Percentiles rank a stretch among this genome's conserved stretches.
Conservation (phyloP, 1,140 invertebrate genomes). For the Nymphalis io region DNA sequence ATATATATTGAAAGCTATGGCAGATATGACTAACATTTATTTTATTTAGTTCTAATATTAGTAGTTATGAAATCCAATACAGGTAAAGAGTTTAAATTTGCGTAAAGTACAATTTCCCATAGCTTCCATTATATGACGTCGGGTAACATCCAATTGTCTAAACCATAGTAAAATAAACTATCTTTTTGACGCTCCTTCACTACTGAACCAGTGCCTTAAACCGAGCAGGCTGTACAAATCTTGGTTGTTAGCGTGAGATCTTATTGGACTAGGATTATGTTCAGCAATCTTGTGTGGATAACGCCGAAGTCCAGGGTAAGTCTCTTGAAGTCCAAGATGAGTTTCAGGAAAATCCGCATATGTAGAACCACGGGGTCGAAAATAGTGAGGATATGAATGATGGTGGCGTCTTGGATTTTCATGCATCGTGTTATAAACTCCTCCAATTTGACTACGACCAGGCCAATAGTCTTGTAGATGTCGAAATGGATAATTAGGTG, state of each 20-base stretch:
- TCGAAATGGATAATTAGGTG: constrained; percentile 67
- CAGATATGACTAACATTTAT: constrained; percentile 27
- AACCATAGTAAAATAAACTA: constrained; percentile 52
- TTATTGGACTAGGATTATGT: constrained; percentile 52
- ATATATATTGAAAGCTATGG: constrained; percentile 77
- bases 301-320: constrained; percentile 51
- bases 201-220: constrained; percentile 74
- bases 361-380: constrained; percentile 55
- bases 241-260: constrained; percentile 58
- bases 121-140: constrained; percentile 77
- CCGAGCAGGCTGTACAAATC: constrained; percentile 73
- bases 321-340: constrained; percentile 44
- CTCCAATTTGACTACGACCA: constrained; percentile 61
- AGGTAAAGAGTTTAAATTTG: constrained; percentile 28
- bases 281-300: constrained; percentile 57
- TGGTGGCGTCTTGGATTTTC: constrained; percentile 71
- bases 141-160: constrained; percentile 77
- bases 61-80: constrained; percentile 27
- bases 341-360: constrained; percentile 42
- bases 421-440: constrained; percentile 61
- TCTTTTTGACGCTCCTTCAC: constrained; percentile 73
- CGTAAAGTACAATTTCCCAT: constrained; percentile 50
- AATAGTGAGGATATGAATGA: constrained; percentile 71
- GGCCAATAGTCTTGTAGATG: constrained; percentile 76
- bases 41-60: constrained; percentile 35